These are phyloP conservation scores for Pyrrhia umbra DNA, from an alignment of 2,888 invertebrate genomes.

Conservation along the genomic window DNA sequence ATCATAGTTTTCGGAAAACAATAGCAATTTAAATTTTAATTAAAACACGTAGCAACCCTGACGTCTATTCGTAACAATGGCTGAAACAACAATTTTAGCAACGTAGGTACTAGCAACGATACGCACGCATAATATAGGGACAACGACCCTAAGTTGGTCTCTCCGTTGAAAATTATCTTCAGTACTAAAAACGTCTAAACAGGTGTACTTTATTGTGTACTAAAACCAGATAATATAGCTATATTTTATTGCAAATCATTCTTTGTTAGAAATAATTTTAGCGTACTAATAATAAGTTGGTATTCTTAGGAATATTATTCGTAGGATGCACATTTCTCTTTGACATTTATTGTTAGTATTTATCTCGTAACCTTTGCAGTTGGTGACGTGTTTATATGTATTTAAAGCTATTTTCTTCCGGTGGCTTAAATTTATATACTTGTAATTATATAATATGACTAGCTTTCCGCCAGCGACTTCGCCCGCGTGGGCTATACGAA, in stretches of 20 bases:
- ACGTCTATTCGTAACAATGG: conserved; percentile 67
- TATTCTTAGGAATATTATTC: conserved; percentile 21
- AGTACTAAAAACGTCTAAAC: conserved; percentile 35
- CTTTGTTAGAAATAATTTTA: conserved; percentile 15
- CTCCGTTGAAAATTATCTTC: conserved; percentile 47
- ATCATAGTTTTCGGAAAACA: too few relatives aligned
- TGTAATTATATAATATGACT: background rate
- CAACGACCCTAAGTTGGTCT: conserved; percentile 58
- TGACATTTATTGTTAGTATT: conserved; percentile 31
- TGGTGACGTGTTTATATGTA: conserved; percentile 38
- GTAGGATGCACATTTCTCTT: conserved; percentile 13
- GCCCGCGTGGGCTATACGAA: too few relatives aligned
- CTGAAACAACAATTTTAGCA: conserved; percentile 74
- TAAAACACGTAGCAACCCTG: conserved; percentile 40
- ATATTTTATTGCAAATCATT: conserved; percentile 31
- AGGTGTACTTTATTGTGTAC: conserved; percentile 39
- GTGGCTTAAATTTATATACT: conserved; percentile 1
- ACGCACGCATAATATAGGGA: conserved; percentile 52
- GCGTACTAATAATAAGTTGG: background rate
- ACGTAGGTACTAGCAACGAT: conserved; percentile 64
- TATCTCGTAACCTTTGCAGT: conserved; percentile 17
- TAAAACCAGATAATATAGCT: conserved; percentile 29
- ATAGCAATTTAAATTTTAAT: conserved; percentile 14
- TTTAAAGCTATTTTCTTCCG: conserved; percentile 1
- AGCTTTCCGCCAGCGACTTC: too few relatives aligned